phyloP scores from a whole-genome alignment of 2,888 invertebrate genomes.

The Lycophotia porphyrea region DNA sequence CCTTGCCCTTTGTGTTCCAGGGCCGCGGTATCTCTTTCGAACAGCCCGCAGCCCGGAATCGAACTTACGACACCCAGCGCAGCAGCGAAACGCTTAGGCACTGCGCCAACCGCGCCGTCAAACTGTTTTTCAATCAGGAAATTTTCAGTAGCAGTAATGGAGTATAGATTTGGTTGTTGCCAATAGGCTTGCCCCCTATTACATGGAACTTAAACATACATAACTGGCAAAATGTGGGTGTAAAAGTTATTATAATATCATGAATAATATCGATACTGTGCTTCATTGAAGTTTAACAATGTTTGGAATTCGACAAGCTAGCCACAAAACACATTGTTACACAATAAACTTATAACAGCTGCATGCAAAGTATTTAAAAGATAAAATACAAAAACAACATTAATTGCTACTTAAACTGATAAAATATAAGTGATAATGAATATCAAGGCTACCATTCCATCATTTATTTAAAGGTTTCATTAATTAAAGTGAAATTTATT shows the following conservation, averaged over 20 bases:
- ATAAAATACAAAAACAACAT: slow-evolving; percentile 8
- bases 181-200: background rate
- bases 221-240: background rate
- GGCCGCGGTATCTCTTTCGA: too few species aligned
- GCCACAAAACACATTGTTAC: background rate
- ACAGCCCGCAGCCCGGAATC: too few species aligned
- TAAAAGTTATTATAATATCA: background rate
- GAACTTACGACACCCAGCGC: background rate
- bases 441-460: background rate
- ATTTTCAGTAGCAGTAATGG: background rate
- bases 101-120: background rate
- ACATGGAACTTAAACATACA: background rate
- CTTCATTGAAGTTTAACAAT: background rate
- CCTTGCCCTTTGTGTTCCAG: too few species aligned
- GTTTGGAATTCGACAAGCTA: background rate
- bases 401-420: slow-evolving; percentile 17
- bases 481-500: background rate
- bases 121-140: background rate
- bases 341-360: background rate
- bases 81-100: background rate
- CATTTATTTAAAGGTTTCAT: background rate
- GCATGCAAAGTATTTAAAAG: background rate
- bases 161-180: background rate
- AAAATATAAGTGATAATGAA: slow-evolving; percentile 1
- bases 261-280: background rate